Evolutionary conservation across 2,113 vertebrate species (phyloP).

Genomic region (Puffinus mauretanicus): DNA sequence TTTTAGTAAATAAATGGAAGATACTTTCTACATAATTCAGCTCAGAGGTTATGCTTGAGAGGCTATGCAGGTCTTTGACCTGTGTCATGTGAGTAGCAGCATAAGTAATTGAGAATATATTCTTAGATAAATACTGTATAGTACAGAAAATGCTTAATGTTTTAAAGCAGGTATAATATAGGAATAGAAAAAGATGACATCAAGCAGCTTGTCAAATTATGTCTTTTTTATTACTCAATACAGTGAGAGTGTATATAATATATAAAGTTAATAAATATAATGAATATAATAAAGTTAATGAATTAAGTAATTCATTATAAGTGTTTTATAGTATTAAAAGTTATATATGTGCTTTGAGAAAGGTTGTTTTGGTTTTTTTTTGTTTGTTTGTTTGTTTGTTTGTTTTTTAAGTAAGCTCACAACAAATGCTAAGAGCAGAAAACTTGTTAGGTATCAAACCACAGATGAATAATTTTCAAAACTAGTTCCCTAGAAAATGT

Average conservation of each 20-base stretch:
- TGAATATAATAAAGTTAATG: not conserved
- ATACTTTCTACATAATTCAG: constrained; percentile 50
- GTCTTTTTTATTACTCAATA: not conserved
- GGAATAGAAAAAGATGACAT: not conserved
- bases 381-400: not conserved
- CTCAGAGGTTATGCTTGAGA: constrained; percentile 39
- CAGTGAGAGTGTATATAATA: not conserved
- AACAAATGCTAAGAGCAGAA: not conserved
- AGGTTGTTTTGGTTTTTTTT: not conserved
- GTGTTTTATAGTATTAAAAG: not conserved
- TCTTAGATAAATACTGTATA: not conserved
- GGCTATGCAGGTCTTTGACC: constrained; percentile 24
- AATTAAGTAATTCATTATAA: not conserved
- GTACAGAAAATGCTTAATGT: not conserved
- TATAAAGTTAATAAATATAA: not conserved
- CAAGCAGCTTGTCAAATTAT: not conserved
- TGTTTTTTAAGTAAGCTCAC: not conserved
- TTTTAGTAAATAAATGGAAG: constrained; percentile 71
- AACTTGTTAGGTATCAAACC: not conserved
- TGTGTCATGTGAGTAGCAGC: not conserved
- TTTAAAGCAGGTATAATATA: not conserved
- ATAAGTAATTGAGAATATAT: constrained; percentile 27
- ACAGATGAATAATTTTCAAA: not conserved
- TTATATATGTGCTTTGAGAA: not conserved
- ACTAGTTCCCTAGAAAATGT: not conserved